A percentile compares a stretch with the other conserved stretches of the same genome.
Conservation (phyloP, 2,797 vertebrate species). For the Silurus lanzhouensis region DNA sequence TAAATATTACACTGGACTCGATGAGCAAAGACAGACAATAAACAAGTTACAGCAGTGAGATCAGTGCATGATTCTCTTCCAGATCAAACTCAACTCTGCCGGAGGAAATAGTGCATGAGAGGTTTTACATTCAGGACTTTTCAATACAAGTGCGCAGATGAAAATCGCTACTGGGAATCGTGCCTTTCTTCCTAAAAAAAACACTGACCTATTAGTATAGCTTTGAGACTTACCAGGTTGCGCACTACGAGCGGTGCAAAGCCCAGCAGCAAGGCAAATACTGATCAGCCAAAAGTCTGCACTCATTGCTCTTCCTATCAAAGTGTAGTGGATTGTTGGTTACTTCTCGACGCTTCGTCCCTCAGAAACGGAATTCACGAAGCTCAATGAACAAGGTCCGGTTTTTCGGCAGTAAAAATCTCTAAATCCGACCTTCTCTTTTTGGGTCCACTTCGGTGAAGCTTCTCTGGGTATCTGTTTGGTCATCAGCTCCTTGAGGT, state of each 20-base stretch:
- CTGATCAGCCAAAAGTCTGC: constrained; percentile 11
- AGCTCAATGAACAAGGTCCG: neutral
- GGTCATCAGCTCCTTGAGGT: neutral
- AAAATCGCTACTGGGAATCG: neutral
- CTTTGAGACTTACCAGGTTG: constrained; percentile 38
- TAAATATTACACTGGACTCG: neutral
- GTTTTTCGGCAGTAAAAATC: neutral
- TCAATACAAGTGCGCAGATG: neutral
- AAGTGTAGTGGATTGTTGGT: neutral
- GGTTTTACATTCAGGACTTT: neutral
- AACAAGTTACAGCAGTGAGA: neutral
- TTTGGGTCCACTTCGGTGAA: neutral
- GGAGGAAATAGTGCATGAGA: neutral
- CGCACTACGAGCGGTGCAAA: constrained; percentile 10
- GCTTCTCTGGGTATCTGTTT: neutral
- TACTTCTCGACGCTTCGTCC: neutral
- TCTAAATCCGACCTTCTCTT: neutral
- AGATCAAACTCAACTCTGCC: neutral
- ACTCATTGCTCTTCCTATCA: constrained; percentile 25
- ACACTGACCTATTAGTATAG: too few species aligned
- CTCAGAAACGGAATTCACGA: neutral
- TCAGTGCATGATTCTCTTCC: neutral
- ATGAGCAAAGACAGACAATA: neutral
- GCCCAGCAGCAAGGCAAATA: constrained; percentile 22
- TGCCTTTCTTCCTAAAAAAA: too few species aligned